phyloP scores from a whole-genome alignment of 2,113 vertebrate species.

The Polyodon spathula region DNA sequence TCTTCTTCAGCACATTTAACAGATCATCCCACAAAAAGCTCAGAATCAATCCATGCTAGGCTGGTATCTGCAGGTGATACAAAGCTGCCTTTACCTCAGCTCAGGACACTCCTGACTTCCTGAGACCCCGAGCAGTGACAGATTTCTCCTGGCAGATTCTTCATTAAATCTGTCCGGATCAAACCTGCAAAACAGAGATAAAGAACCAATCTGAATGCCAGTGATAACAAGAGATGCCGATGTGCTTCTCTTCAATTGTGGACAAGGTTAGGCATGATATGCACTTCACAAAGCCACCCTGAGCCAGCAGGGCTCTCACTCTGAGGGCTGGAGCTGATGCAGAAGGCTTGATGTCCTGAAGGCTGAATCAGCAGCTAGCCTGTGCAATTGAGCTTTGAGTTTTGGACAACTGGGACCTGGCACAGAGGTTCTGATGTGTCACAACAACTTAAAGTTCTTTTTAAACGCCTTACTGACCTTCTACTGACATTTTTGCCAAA shows the following conservation, averaged over 20 bases:
- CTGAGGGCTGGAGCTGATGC: background rate
- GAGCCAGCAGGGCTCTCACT: background rate
- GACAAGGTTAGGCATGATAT: background rate
- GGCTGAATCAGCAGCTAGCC: no score
- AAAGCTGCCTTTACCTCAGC: conserved; percentile 61
- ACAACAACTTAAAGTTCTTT: no score
- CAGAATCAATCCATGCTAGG: background rate
- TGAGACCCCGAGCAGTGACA: conserved; percentile 83
- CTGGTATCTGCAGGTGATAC: background rate
- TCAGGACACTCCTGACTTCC: conserved; percentile 85
- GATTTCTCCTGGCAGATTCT: conserved; percentile 63
- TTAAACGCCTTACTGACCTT: no score
- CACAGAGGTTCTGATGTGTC: no score
- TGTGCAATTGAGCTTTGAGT: no score
- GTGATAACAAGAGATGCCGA: background rate
- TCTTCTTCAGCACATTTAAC: background rate
- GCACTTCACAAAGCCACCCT: background rate
- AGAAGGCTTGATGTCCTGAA: no score
- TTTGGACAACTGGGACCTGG: no score
- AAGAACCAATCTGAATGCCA: background rate
- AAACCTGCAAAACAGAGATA: conserved; percentile 56
- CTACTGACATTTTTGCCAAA: no score
- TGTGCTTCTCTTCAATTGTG: background rate
- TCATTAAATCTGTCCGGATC: conserved; percentile 81
- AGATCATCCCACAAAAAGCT: background rate